Evolutionary conservation across 2,113 vertebrate species (phyloP), one percentile per base, ranked within the genome.

Genomic region (Melanerpes formicivorus): DNA sequence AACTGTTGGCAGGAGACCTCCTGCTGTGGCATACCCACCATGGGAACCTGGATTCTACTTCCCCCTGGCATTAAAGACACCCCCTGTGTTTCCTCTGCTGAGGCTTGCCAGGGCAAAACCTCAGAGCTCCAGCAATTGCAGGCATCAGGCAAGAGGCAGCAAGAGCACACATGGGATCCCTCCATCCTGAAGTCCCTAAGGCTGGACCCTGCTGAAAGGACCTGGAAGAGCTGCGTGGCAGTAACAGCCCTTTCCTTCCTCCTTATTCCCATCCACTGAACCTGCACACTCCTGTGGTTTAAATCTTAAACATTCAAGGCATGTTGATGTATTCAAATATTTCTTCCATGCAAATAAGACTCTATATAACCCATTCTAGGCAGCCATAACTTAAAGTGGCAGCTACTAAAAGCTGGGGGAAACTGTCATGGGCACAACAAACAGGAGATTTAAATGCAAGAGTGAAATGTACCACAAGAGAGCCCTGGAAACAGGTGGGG

Each of bases 341-440:
- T 90, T 87, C 79, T 80, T 69, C 72, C 75, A 90, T 81, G 62
- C 71, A 93, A 93, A 84, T 80, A 74, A 81, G 71, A 58, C 59
- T 71, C 80, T 62, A 73, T 40, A 79, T 87, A 81, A 93, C 58
- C 67, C 90, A 72, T 90, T 90, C 85, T 48, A 75, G 55, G 67
- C 67, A 88, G 69, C 42, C 21, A 25, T 77, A 93, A 87, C 56
- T 89, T 87, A 67, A 93, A 90, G 29, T 93, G 94, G 82, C 94
- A 91, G 82, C 85, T 77, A 81, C 70, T 84, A 70, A 88, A 90
- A 92, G 34, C 65, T 50, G 59, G 62, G 71, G 52, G 71, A 80
- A 67, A 71, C 44, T 48, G 37, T 79, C 60, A 44, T 1, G 6
- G 79, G 65, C 93, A 81, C 12, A 58, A 89, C 65, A 90, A 90